Percentiles rank a stretch among this genome's conserved stretches.
Evolutionary conservation across 23 tunicate species (phyloP).

Genomic region (Trididemnum miniatum): DNA sequence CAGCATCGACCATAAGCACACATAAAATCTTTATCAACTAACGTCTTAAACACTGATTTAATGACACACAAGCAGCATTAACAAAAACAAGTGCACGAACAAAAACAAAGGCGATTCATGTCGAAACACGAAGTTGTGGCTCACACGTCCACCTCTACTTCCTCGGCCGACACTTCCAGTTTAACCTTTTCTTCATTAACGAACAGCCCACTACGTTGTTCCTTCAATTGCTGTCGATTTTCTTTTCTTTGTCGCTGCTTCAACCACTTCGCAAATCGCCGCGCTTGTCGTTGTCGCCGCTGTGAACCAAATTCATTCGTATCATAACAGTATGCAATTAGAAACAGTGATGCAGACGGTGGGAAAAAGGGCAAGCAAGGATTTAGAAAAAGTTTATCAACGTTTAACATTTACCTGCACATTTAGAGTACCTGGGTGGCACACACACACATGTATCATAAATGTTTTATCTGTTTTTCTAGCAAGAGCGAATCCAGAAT

Average conservation of each 20-base stretch:
- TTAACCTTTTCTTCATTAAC: constrained; percentile 71
- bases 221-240: constrained; percentile 64
- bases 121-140: background rate
- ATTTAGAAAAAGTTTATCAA: too few relatives aligned
- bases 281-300: constrained; percentile 84
- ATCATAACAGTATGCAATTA: too few relatives aligned
- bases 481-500: too few relatives aligned
- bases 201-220: constrained; percentile 79
- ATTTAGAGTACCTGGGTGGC: too few relatives aligned
- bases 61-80: background rate
- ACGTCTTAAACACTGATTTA: constrained; percentile 2
- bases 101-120: background rate
- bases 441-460: too few relatives aligned
- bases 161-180: constrained; percentile 39
- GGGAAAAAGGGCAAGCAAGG: too few relatives aligned
- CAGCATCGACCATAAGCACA: too few relatives aligned
- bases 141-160: constrained; percentile 33
- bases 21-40: too few relatives aligned
- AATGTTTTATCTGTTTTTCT: too few relatives aligned
- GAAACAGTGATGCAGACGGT: too few relatives aligned
- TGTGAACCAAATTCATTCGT: constrained; percentile 13
- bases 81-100: background rate
- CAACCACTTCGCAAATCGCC: constrained; percentile 77
- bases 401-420: too few relatives aligned
- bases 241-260: constrained; percentile 83